Conservation (phyloP, 2,888 invertebrate genomes). For the Drosophila kuntzei region DNA sequence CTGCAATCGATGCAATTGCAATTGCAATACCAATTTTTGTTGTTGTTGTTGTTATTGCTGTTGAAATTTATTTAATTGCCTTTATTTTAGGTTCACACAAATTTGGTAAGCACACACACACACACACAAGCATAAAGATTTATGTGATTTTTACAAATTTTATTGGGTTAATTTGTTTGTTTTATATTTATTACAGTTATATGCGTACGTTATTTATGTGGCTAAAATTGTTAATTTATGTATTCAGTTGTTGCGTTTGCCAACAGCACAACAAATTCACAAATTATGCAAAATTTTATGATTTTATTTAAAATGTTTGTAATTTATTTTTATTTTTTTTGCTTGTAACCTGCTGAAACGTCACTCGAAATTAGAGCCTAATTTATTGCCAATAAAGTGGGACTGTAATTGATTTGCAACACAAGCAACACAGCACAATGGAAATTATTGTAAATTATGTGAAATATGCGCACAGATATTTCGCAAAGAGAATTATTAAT, state of each 20-base stretch:
- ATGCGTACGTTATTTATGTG: conserved; percentile 61
- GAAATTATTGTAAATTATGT: conserved; percentile 4
- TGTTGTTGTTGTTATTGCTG: conserved; percentile 29
- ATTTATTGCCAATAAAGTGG: conserved; percentile 38
- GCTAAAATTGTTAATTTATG: conserved; percentile 63
- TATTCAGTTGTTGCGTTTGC: conserved; percentile 15
- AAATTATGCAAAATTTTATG: conserved; percentile 37
- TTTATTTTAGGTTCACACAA: conserved; percentile 54
- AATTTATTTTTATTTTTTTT: conserved; percentile 21
- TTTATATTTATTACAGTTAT: conserved; percentile 62
- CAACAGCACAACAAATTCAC: conserved; percentile 16
- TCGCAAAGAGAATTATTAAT: neutral
- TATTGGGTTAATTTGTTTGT: conserved; percentile 76
- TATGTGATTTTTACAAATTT: conserved; percentile 69
- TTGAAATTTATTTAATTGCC: conserved; percentile 76
- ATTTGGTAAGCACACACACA: conserved; percentile 46
- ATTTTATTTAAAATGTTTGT: conserved; percentile 32
- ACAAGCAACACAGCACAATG: neutral
- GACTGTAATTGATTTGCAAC: conserved; percentile 41
- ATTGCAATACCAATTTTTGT: conserved; percentile 25
- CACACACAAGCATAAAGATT: conserved; percentile 43
- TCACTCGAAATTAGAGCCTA: conserved; percentile 31
- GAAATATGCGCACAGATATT: neutral
- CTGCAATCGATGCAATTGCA: conserved; percentile 33
- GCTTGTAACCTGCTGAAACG: conserved; percentile 27